phyloP scores from a whole-genome alignment of 1,140 invertebrate genomes.

The Polypedilum vanderplanki region DNA sequence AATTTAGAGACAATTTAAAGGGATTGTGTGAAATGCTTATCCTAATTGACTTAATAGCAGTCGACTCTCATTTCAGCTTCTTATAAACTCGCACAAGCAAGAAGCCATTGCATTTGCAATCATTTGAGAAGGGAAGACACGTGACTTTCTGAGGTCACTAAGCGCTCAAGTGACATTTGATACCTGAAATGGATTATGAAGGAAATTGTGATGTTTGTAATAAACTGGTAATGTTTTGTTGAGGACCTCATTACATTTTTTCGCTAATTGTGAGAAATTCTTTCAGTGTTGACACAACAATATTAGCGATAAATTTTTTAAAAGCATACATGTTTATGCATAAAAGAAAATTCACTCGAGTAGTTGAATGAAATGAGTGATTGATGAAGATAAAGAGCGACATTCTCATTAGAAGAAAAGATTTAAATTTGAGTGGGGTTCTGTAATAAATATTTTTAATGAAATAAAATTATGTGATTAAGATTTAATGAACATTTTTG shows the following conservation, averaged over 20 bases:
- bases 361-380: background rate
- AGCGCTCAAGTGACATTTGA: conserved; percentile 16
- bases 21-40: conserved; percentile 15
- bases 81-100: background rate
- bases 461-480: background rate
- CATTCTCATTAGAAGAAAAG: background rate
- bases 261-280: background rate
- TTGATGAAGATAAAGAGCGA: background rate
- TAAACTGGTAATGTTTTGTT: background rate
- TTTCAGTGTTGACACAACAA: background rate
- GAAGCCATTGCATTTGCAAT: background rate
- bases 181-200: background rate
- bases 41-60: background rate
- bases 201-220: too few species aligned
- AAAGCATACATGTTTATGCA: background rate
- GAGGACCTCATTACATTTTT: background rate
- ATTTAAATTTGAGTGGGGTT: background rate
- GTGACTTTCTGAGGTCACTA: background rate
- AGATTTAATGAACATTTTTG: background rate
- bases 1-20: conserved; percentile 6
- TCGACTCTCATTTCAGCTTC: background rate
- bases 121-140: background rate
- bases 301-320: background rate
- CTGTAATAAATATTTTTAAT: background rate
- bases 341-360: background rate